Evolutionary conservation across 2,888 invertebrate species (phyloP), one percentile per base, ranked within the genome.

Genomic region (Tridacna gigas): DNA sequence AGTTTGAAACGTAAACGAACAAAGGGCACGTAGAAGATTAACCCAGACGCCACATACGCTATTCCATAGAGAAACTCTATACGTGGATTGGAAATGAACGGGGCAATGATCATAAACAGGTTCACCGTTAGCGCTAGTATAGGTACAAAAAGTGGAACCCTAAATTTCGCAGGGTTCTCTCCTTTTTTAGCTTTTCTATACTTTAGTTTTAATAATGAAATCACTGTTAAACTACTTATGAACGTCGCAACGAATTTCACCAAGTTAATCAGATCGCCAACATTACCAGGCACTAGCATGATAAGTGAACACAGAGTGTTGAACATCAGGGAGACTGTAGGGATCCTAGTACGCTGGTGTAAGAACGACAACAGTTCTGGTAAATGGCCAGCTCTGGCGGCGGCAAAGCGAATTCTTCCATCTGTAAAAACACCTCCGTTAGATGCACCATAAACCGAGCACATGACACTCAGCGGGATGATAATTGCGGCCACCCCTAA

Each of bases 321-420:
- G 15, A 85, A 80, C 4, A 77, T 15, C 13, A 85, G 48, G 4
- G 85, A 76, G 4, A 65, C 81, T 20, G 82, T 28, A 4, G 87
- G 85, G 48, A 88, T 88, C 56, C 84, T 26, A 0, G 87, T 69
- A 56, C 79, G 77, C 51, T 80, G 81, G 45, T 88, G 87, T 0
- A 88, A 73, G 65, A 79, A 85, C 37, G 81, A 88, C 37, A 88
- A 48, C n/a, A 88, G 63, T 79, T 88, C 87, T 66, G 87, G 87
- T 73, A 88, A 61, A 66, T 88, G 87, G 25, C 87, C 87, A n/a
- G 84, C 79, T 18, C 87, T 60, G 20, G 87, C 74, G 9, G 85
- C 81, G 12, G 87, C 87, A 67, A 88, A 88, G 22, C 81, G 66
- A 0, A 85, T 73, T 25, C 87, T 74, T 18, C 51, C 78, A 25